Evolutionary conservation across 2,797 vertebrate species (phyloP).

Genomic region (Rhodeus uyekii): DNA sequence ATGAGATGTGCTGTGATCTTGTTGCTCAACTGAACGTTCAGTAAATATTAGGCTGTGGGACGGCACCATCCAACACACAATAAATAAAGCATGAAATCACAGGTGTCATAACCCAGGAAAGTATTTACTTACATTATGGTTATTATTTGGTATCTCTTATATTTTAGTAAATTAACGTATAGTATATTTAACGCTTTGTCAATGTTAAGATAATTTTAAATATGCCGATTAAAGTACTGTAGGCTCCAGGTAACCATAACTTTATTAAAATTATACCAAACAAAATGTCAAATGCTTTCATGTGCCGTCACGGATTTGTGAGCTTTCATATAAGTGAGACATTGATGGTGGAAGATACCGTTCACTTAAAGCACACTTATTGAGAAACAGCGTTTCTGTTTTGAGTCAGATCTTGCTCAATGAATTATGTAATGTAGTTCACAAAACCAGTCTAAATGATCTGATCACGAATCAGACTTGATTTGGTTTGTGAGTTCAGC

Average conservation of each 20-base stretch:
- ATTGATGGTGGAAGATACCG: neutral
- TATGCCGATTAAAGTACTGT: too few relatives aligned
- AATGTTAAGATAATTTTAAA: too few relatives aligned
- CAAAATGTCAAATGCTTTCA: too few relatives aligned
- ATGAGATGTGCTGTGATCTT: neutral
- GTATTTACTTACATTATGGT: too few relatives aligned
- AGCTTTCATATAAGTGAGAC: neutral
- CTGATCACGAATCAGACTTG: neutral
- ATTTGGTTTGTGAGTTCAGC: neutral
- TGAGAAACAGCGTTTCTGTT: neutral
- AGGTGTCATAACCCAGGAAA: too few relatives aligned
- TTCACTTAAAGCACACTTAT: neutral
- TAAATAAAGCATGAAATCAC: too few relatives aligned
- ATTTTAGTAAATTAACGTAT: too few relatives aligned
- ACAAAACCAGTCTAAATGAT: constrained; percentile 4
- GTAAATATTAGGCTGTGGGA: neutral
- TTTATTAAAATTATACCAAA: too few relatives aligned
- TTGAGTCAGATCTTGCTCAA: neutral
- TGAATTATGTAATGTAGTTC: neutral
- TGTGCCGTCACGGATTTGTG: too few relatives aligned
- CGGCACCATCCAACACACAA: neutral
- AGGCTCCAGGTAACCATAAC: too few relatives aligned
- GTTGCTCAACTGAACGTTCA: neutral
- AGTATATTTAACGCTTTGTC: too few relatives aligned
- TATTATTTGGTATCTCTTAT: too few relatives aligned